A percentile compares a stretch with the other conserved stretches of the same genome.
phyloP scores from a whole-genome alignment of 1,140 invertebrate species.

The Matsumurasca onukii region DNA sequence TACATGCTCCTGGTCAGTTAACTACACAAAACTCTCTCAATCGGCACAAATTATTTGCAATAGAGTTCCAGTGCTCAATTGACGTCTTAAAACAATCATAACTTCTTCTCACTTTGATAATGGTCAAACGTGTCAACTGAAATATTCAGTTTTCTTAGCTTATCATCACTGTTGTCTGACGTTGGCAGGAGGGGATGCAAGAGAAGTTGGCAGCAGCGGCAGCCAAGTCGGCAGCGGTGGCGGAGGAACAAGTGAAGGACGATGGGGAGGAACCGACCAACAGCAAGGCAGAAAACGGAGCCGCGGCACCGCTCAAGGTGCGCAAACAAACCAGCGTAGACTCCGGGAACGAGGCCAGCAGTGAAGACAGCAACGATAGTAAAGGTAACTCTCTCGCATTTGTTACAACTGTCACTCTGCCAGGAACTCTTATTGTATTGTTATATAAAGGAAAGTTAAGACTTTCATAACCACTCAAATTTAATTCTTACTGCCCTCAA shows the following conservation, averaged over 20 bases:
- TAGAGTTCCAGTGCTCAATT: too few relatives aligned
- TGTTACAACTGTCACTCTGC: too few relatives aligned
- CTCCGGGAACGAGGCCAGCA: slow-evolving; percentile 90
- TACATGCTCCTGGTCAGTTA: slow-evolving; percentile 80
- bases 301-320: slow-evolving; percentile 56
- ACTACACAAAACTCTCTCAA: too few relatives aligned
- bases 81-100: too few relatives aligned
- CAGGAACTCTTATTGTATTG: too few relatives aligned
- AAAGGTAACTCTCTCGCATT: slow-evolving; percentile 41
- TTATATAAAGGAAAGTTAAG: too few relatives aligned
- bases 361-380: slow-evolving; percentile 90
- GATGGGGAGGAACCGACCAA: slow-evolving; percentile 42
- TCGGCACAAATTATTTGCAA: too few relatives aligned
- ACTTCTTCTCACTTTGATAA: too few relatives aligned
- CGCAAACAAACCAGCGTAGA: slow-evolving; percentile 72
- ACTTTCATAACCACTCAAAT: too few relatives aligned
- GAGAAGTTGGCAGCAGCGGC: slow-evolving; percentile 72
- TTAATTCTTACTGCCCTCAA: too few relatives aligned
- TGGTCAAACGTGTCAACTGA: too few relatives aligned
- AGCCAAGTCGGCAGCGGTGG: slow-evolving; percentile 40
- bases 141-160: neutral
- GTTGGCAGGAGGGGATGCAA: slow-evolving; percentile 71
- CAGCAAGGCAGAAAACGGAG: slow-evolving; percentile 26
- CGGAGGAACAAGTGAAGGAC: slow-evolving; percentile 56
- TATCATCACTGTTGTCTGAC: neutral